Evolutionary conservation across 2,797 vertebrate genomes (phyloP), one percentile per base, ranked within the genome.

Genomic region (Darevskia mixta): DNA sequence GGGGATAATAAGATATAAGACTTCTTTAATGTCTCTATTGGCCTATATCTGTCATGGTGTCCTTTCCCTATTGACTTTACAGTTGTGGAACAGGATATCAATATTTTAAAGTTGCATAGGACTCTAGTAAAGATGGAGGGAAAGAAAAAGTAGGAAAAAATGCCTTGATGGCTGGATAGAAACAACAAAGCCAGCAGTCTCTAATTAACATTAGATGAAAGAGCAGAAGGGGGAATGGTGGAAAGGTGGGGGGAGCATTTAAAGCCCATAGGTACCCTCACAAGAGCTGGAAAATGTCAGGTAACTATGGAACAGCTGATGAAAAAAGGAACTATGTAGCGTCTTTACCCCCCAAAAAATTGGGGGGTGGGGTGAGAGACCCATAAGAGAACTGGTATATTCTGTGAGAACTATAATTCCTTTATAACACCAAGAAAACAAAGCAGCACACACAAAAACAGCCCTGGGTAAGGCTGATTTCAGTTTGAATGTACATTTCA

Each of bases 161-260:
- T 0, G 0, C 13, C 18, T 80, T 84, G 72, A 89, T 92, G 89
- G 61, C 86, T 85, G 90, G 89, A 88, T n/a, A 29, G 90, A 82
- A 79, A 86, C 78, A 89, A 91, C 25, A 81, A 67, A 86, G 84
- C 66, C 55, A 86, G 38, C 23, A 23, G 13, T 88, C 38, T 27
- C 55, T 93, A 92, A 94, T 93, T 92, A 92, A 93, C 92, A 95
- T 93, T 91, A 91, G 66, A 91, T 90, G 67, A 94, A 90, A 93
- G 29, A 4, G 38, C 83, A 10, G 5, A 23, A 20, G 35, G 35
- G 45, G 67, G 86, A 91, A 92, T 86, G 78, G 77, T 77, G 13
- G 90, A 89, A 90, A 84, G 66, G 82, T 35, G 41, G 91, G 78
- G 82, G 88, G 92, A 86, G 75, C 49, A 84, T 77, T 90, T 77